phyloP scores from a whole-genome alignment of 1,140 invertebrate genomes.

The Drosophila tsacasi region DNA sequence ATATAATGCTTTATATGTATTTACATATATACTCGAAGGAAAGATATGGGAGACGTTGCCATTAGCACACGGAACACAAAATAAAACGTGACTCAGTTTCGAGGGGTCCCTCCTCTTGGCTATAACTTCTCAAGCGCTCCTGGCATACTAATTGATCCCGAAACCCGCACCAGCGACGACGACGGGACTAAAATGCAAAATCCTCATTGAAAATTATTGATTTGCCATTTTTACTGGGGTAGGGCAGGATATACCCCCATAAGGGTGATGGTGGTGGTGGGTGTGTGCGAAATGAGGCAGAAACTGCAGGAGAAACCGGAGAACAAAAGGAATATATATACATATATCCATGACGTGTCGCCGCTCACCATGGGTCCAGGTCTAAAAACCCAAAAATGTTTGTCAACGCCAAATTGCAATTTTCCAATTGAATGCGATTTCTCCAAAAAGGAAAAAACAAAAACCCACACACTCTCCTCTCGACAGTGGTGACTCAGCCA shows the following conservation, averaged over 20 bases:
- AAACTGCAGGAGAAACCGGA: conserved; percentile 40
- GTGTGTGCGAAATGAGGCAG: conserved; percentile 64
- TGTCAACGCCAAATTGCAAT: conserved; percentile 36
- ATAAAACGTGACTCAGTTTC: conserved; percentile 44
- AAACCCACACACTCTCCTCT: not conserved
- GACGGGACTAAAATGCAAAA: conserved; percentile 48
- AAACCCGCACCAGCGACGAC: not conserved
- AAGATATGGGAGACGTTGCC: conserved; percentile 35
- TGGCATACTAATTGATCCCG: conserved; percentile 61
- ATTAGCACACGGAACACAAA: conserved; percentile 25
- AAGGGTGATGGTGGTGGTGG: conserved; percentile 6
- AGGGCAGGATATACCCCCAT: conserved; percentile 26
- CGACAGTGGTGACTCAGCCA: conserved; percentile 11
- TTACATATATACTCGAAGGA: not conserved
- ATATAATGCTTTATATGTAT: conserved; percentile 1
- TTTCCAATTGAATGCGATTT: conserved; percentile 41
- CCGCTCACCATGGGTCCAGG: conserved; percentile 27
- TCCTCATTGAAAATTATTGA: conserved; percentile 79
- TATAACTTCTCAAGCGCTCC: conserved; percentile 27
- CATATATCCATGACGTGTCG: conserved; percentile 32
- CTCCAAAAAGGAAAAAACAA: not conserved
- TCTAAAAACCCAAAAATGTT: conserved; percentile 7
- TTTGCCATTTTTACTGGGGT: conserved; percentile 57
- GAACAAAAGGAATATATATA: conserved; percentile 39
- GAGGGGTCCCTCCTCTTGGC: conserved; percentile 8